These are phyloP conservation scores for Catonia carolina DNA, from an alignment of 2,888 invertebrate genomes.

Conservation along the genomic window DNA sequence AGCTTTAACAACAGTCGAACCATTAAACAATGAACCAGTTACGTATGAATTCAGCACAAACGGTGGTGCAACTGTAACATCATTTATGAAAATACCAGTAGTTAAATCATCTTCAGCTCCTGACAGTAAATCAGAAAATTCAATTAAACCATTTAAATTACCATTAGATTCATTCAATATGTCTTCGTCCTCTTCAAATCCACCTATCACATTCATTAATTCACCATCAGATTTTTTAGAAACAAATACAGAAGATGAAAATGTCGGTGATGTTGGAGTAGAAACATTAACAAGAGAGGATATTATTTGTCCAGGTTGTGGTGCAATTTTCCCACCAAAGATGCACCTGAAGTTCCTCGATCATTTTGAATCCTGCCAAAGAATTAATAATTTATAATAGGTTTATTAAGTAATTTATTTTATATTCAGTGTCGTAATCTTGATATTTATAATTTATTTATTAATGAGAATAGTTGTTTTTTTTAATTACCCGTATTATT, in stretches of 20 bases:
- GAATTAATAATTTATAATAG: background rate
- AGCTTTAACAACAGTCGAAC: background rate
- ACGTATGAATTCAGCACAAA: background rate
- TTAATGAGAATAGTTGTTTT: no score
- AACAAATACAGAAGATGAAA: background rate
- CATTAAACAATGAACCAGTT: background rate
- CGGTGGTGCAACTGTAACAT: slow-evolving; percentile 23
- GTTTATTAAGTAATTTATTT: no score
- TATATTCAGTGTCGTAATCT: no score
- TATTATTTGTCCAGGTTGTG: slow-evolving; percentile 38
- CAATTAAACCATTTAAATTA: background rate
- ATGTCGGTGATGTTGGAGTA: slow-evolving; percentile 9
- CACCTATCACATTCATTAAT: slow-evolving; percentile 1
- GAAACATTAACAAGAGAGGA: slow-evolving; percentile 34
- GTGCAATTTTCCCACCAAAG: slow-evolving; percentile 37
- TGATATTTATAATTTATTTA: no score
- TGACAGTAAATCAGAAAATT: slow-evolving; percentile 16
- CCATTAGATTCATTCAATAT: slow-evolving; percentile 18
- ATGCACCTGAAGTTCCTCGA: slow-evolving; percentile 37
- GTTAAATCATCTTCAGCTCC: slow-evolving; percentile 31
- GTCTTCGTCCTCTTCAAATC: slow-evolving; percentile 1
- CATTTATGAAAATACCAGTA: slow-evolving; percentile 28
- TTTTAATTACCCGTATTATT: no score
- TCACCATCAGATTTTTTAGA: no score
- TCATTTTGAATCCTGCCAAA: slow-evolving; percentile 37